Conservation (phyloP, 2,797 vertebrate species). For the Scyliorhinus canicula region DNA sequence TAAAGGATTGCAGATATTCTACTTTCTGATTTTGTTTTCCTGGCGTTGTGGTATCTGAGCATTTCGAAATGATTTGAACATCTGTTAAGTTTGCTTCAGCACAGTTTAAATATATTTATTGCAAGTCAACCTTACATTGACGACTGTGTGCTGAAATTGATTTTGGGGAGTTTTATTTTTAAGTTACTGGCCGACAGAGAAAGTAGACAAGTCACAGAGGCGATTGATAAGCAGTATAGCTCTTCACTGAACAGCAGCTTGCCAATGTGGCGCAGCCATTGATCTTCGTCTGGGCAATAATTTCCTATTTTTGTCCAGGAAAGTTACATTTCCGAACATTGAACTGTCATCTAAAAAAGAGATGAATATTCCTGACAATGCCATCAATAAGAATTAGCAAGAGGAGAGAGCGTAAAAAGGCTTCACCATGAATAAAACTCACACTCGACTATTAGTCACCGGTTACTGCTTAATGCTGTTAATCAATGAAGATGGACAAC, state of each 20-base stretch:
- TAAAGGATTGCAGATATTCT: background rate
- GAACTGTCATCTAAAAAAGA: background rate
- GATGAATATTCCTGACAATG: conserved; percentile 16
- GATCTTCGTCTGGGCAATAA: conserved; percentile 10
- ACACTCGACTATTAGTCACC: conserved; percentile 16
- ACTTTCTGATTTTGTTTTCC: background rate
- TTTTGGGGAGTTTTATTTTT: background rate
- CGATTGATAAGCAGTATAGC: background rate
- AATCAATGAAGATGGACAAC: conserved; percentile 1
- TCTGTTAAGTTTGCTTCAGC: background rate
- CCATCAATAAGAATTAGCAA: conserved; percentile 4
- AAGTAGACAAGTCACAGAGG: background rate
- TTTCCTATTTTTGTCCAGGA: background rate
- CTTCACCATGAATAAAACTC: background rate
- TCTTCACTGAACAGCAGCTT: background rate
- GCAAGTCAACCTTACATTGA: background rate
- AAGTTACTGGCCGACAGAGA: background rate
- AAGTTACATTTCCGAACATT: background rate
- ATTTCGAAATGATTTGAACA: background rate
- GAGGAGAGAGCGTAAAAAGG: background rate
- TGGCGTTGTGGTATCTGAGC: background rate
- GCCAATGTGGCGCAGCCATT: background rate
- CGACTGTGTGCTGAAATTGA: background rate
- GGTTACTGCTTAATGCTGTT: background rate
- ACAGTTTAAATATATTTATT: background rate